A percentile compares a stretch with the other conserved stretches of the same genome.
phyloP scores from a whole-genome alignment of 2,888 invertebrate genomes.

The Flexamia atlantica region DNA sequence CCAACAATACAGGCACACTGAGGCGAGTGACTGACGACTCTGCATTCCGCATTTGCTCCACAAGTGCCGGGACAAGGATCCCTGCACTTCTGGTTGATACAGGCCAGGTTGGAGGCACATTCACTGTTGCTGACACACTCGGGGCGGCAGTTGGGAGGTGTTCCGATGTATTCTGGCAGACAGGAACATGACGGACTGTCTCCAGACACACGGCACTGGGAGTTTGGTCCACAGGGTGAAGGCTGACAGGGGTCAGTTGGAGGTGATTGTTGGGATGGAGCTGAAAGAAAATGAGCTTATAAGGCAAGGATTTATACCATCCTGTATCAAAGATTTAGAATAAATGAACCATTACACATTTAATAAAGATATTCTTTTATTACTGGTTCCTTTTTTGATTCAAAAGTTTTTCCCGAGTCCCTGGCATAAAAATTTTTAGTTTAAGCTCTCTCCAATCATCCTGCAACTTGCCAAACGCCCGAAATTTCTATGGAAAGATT shows the following conservation, averaged over 20 bases:
- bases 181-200: slow-evolving; percentile 80
- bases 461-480: too few relatives aligned
- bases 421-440: too few relatives aligned
- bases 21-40: slow-evolving; percentile 85
- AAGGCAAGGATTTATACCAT: too few relatives aligned
- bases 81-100: slow-evolving; percentile 85
- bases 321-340: too few relatives aligned
- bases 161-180: slow-evolving; percentile 83
- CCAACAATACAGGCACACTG: slow-evolving; percentile 83
- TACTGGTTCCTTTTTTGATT: too few relatives aligned
- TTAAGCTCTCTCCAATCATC: too few relatives aligned
- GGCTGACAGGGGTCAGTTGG: slow-evolving; percentile 72
- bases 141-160: slow-evolving; percentile 81
- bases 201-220: slow-evolving; percentile 71
- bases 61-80: slow-evolving; percentile 88
- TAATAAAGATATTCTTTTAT: too few relatives aligned
- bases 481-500: too few relatives aligned
- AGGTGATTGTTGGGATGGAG: slow-evolving; percentile 67
- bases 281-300: too few relatives aligned
- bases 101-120: slow-evolving; percentile 83
- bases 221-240: slow-evolving; percentile 74
- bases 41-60: slow-evolving; percentile 86
- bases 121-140: slow-evolving; percentile 86
- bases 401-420: too few relatives aligned
- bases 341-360: too few relatives aligned